These are phyloP conservation scores for Pheosia tremula DNA, from an alignment of 2,888 invertebrate species.

Conservation along the genomic window DNA sequence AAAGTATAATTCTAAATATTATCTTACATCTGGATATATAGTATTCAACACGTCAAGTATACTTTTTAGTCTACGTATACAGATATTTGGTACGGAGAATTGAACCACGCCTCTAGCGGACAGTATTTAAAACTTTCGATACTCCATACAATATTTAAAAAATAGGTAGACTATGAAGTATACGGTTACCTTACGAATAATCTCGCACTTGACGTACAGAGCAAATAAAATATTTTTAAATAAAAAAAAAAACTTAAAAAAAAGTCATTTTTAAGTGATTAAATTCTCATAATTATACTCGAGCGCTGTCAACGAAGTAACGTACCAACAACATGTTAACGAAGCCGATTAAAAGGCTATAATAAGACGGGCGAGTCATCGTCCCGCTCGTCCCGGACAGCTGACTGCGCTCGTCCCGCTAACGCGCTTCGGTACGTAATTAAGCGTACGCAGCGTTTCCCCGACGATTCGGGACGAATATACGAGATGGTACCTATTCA, in stretches of 20 bases:
- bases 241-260: too few relatives aligned
- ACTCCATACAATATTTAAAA: too few relatives aligned
- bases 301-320: not conserved
- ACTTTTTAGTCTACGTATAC: too few relatives aligned
- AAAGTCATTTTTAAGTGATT: not conserved
- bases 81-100: too few relatives aligned
- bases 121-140: too few relatives aligned
- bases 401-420: slow-evolving; percentile 26
- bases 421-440: slow-evolving; percentile 47
- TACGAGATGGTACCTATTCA: slow-evolving; percentile 18
- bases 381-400: slow-evolving; percentile 27
- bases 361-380: slow-evolving; percentile 43
- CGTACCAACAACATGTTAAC: slow-evolving; percentile 15
- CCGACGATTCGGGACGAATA: not conserved
- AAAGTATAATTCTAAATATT: too few relatives aligned
- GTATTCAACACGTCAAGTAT: too few relatives aligned
- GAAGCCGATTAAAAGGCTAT: slow-evolving; percentile 36
- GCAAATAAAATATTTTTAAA: not conserved
- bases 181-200: too few relatives aligned
- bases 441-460: slow-evolving; percentile 61
- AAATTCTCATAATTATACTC: slow-evolving; percentile 7
- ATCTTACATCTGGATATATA: too few relatives aligned
- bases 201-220: too few relatives aligned
- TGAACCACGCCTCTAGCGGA: too few relatives aligned
- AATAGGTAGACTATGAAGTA: too few relatives aligned